Evolutionary conservation across 2,113 vertebrate species (phyloP).

Genomic region (Ochotona princeps): DNA sequence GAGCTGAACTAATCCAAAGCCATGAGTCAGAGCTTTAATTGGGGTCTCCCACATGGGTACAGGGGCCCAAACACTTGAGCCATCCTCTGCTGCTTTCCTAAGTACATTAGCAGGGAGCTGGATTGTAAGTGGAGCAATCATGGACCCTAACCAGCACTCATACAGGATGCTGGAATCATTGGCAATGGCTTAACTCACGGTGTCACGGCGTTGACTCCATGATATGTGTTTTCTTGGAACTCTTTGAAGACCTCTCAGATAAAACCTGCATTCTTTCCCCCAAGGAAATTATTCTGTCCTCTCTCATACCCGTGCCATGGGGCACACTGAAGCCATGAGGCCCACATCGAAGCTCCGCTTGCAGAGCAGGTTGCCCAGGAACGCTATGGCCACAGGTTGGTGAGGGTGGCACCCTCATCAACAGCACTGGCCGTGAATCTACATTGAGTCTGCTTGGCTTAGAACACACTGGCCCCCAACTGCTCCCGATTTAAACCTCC

Average conservation of each 20-base stretch:
- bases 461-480: neutral
- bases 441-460: conserved; percentile 30
- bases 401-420: neutral
- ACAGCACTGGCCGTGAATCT: neutral
- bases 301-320: fast-evolving
- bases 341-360: neutral
- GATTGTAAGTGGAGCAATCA: too few relatives aligned
- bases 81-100: too few relatives aligned
- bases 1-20: too few relatives aligned
- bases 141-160: too few relatives aligned
- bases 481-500: neutral
- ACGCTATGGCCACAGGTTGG: neutral
- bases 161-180: too few relatives aligned
- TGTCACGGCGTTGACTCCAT: too few relatives aligned
- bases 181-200: too few relatives aligned
- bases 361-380: neutral
- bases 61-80: too few relatives aligned
- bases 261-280: neutral
- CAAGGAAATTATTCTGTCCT: neutral
- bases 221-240: too few relatives aligned
- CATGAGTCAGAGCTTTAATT: too few relatives aligned
- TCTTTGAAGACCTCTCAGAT: neutral
- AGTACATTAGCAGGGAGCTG: too few relatives aligned
- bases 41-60: too few relatives aligned
- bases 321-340: fast-evolving